Evolutionary conservation across 2,888 invertebrate species (phyloP).

Genomic region (Nebria brevicollis): DNA sequence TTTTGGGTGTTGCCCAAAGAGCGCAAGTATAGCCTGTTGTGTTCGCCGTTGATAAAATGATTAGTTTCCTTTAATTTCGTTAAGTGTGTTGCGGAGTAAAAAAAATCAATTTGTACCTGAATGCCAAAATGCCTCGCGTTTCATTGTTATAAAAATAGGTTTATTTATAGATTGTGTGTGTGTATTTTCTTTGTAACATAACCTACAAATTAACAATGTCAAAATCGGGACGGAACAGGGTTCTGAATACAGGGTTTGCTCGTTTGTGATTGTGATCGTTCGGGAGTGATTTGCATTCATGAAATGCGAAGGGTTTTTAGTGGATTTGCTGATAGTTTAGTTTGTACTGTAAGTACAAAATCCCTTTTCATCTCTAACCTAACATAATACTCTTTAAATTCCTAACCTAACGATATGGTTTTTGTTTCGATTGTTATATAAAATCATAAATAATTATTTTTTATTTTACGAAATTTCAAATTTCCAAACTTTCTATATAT

Average conservation of each 20-base stretch:
- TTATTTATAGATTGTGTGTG: not conserved
- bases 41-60: constrained; percentile 5
- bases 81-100: not conserved
- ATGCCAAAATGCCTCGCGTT: constrained; percentile 6
- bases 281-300: not conserved
- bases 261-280: not conserved
- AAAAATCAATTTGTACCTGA: constrained; percentile 12
- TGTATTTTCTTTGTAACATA: constrained; percentile 14
- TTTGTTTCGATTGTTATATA: not conserved
- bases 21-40: not conserved
- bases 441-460: not conserved
- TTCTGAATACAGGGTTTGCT: not conserved
- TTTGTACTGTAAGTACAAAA: constrained; percentile 54
- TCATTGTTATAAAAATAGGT: not conserved
- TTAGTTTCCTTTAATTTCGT: not conserved
- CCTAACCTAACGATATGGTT: not conserved
- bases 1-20: constrained; percentile 12
- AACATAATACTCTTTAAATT: not conserved
- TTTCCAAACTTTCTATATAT: too few relatives aligned
- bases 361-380: not conserved
- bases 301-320: constrained; percentile 68
- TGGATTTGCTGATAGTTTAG: constrained; percentile 66
- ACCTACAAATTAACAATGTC: constrained; percentile 30
- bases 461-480: too few relatives aligned
- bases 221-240: not conserved